Evolutionary conservation across 2,888 invertebrate species (phyloP).

Genomic region (Fabriciana adippe): DNA sequence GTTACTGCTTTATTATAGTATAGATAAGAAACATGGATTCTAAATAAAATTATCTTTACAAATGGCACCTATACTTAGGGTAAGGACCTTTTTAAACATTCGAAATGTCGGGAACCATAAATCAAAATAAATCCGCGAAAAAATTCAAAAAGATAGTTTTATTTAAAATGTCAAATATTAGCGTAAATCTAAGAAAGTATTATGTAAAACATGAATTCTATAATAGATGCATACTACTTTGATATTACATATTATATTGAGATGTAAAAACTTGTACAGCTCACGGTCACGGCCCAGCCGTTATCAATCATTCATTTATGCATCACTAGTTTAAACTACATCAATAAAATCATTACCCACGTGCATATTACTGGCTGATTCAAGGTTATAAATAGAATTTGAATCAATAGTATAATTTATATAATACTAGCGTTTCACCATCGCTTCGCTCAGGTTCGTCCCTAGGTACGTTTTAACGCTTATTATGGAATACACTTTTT

Average conservation of each 20-base stretch:
- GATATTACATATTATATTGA: conserved; percentile 2
- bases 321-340: conserved; percentile 13
- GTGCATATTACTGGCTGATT: conserved; percentile 6
- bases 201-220: not conserved
- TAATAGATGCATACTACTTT: not conserved
- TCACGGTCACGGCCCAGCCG: conserved; percentile 1
- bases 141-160: not conserved
- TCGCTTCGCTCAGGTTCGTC: too few species aligned
- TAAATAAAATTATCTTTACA: too few species aligned
- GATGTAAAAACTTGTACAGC: not conserved
- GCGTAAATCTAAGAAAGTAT: too few species aligned
- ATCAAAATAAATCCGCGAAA: too few species aligned
- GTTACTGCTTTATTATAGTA: too few species aligned
- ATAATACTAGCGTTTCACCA: not conserved
- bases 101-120: too few species aligned
- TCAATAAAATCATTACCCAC: conserved; percentile 14
- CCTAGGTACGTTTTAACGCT: too few species aligned
- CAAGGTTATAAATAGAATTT: conserved; percentile 1
- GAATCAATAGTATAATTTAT: not conserved
- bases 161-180: too few species aligned
- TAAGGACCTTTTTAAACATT: too few species aligned
- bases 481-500: not conserved
- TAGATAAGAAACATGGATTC: too few species aligned
- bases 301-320: conserved; percentile 14
- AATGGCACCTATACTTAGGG: too few species aligned